A percentile compares a stretch with the other conserved stretches of the same genome.
Conservation (phyloP, 2,888 invertebrate species). For the Epinotia nisella region DNA sequence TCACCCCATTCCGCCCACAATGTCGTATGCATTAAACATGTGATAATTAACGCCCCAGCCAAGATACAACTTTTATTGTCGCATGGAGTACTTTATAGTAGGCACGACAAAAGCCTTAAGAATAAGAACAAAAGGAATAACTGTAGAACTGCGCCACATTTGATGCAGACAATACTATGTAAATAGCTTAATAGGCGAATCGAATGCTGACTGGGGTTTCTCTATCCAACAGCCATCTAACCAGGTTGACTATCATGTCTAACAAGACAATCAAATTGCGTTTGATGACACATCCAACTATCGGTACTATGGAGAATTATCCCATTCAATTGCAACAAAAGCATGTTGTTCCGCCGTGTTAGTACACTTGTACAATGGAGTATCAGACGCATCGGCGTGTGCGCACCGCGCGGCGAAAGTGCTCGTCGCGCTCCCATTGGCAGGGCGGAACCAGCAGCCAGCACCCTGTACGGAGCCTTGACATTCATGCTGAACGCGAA, state of each 20-base stretch:
- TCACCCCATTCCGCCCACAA: conserved; percentile 27
- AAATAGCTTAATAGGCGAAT: conserved; percentile 2
- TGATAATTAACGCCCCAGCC: conserved; percentile 26
- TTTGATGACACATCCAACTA: conserved; percentile 37
- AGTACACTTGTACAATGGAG: conserved; percentile 37
- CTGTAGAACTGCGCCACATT: neutral
- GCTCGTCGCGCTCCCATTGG: conserved; percentile 64
- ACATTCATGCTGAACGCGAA: conserved; percentile 47
- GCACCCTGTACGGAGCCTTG: conserved; percentile 46
- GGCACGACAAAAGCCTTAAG: conserved; percentile 10
- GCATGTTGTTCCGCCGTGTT: conserved; percentile 32
- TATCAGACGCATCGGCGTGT: conserved; percentile 38
- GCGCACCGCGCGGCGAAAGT: conserved; percentile 59
- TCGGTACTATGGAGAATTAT: conserved; percentile 27
- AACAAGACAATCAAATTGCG: conserved; percentile 29
- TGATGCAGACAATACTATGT: conserved; percentile 2
- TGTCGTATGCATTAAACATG: conserved; percentile 29
- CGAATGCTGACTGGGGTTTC: neutral
- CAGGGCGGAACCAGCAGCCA: conserved; percentile 33
- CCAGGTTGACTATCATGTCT: conserved; percentile 11
- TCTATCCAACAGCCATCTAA: conserved; percentile 4
- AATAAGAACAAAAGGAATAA: conserved; percentile 25
- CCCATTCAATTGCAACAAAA: conserved; percentile 37
- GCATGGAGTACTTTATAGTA: neutral
- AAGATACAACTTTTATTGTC: conserved; percentile 12